phyloP scores from a whole-genome alignment of 2,888 invertebrate genomes.

The Tubulanus polymorphus region DNA sequence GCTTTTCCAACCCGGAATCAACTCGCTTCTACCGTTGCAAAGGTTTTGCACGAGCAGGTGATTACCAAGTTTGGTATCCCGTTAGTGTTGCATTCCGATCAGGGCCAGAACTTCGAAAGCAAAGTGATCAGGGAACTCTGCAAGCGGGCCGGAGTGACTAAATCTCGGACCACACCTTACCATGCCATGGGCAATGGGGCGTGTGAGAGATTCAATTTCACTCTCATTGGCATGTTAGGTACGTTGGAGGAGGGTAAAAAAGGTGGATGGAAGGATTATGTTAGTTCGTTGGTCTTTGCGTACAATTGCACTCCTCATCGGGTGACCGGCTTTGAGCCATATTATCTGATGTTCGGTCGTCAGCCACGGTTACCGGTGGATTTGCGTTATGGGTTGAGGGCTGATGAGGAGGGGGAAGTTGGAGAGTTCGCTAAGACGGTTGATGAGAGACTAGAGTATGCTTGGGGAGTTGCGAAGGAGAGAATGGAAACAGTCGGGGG shows the following conservation, averaged over 20 bases:
- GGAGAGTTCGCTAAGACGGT: no score
- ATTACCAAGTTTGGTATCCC: slow-evolving; percentile 20
- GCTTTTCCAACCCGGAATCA: slow-evolving; percentile 21
- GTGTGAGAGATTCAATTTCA: slow-evolving; percentile 20
- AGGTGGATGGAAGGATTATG: slow-evolving; percentile 18
- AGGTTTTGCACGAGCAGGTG: slow-evolving; percentile 20
- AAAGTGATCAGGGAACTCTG: slow-evolving; percentile 18
- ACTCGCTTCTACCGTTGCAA: slow-evolving; percentile 16
- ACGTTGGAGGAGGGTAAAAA: slow-evolving; percentile 13
- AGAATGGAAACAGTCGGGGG: no score
- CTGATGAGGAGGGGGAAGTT: no score
- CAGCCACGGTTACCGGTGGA: slow-evolving; percentile 12
- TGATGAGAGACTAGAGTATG: no score
- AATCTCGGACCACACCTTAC: slow-evolving; percentile 21
- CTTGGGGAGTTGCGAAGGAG: no score
- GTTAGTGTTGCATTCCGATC: slow-evolving; percentile 19
- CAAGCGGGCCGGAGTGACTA: slow-evolving; percentile 12
- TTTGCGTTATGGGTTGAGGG: no score
- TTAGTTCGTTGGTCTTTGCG: slow-evolving; percentile 19
- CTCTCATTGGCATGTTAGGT: slow-evolving; percentile 18
- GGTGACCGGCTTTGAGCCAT: slow-evolving; percentile 17
- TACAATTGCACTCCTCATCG: slow-evolving; percentile 22
- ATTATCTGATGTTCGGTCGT: slow-evolving; percentile 16
- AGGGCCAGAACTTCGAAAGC: slow-evolving; percentile 24
- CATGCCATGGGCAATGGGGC: slow-evolving; percentile 21